A percentile compares a stretch with the other conserved stretches of the same genome.
Evolutionary conservation across 2,113 vertebrate species (phyloP).

Genomic region (Lepus timidus): DNA sequence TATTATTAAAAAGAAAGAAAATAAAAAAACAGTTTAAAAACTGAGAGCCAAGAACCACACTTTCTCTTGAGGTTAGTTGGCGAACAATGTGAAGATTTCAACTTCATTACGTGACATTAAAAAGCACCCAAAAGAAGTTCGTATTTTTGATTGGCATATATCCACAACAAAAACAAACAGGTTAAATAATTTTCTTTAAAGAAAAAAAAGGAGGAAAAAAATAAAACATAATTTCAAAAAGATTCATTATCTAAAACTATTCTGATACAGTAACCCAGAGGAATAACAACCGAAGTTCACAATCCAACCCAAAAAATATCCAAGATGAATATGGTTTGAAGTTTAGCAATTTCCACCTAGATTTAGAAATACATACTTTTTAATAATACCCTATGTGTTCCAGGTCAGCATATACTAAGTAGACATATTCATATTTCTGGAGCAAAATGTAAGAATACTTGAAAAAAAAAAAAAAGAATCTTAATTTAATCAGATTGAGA

Average conservation of each 20-base stretch:
- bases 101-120: conserved; percentile 27
- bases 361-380: conserved; percentile 16
- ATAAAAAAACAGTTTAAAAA: conserved; percentile 52
- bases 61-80: neutral
- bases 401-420: neutral
- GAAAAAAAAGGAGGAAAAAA: conserved; percentile 5
- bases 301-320: conserved; percentile 48
- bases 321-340: neutral
- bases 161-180: neutral
- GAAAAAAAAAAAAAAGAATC: neutral
- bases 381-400: neutral
- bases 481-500: conserved; percentile 31
- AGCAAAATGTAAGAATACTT: neutral
- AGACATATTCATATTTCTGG: neutral
- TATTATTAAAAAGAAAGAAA: neutral
- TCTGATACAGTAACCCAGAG: conserved; percentile 9
- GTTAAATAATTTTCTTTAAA: conserved; percentile 52
- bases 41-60: neutral
- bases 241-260: neutral
- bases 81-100: conserved; percentile 10
- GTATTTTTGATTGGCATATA: conserved; percentile 25
- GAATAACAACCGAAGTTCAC: neutral
- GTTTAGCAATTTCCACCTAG: neutral
- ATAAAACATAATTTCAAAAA: conserved; percentile 11
- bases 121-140: neutral